Base-by-base conservation (phyloP, 2,113 vertebrate genomes). In the Ictalurus punctatus region DNA sequence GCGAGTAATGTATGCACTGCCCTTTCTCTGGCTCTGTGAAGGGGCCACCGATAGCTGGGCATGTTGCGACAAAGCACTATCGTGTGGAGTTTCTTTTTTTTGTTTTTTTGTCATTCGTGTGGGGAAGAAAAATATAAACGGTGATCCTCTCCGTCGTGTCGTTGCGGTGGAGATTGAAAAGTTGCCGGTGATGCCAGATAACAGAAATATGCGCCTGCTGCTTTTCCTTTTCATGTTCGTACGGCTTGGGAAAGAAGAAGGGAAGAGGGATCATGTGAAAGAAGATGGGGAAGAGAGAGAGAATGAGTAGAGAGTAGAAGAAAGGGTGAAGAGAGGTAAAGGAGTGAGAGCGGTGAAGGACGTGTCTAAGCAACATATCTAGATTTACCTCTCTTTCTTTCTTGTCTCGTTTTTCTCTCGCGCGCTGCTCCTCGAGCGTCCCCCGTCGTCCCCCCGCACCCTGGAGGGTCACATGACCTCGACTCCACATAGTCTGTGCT, bases 401-500 rank as follows among this genome's bases (percentile, higher is more conserved):
- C 54, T 13, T 17, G 21, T 16, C 9, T 59, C 17, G 0, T 37
- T 56, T 27, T 67, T 13, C 80, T 79, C 14, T 59, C 23, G 23
- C 1, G n/a, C 6, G 16, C 17, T 13, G 37, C 9, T 78, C 37
- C 76, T n/a, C 52, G 48, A n/a, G 2, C 30, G 9, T 84, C 37
- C 6, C 34, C 63, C 16, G 4, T 52, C 37, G 19, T 44, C 19
- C 90, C 85, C 92, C 73, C 80, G 40, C 25, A 23, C 69, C 17
- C 14, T 9, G 34, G 40, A 21, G 87, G 79, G 93, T 95, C 93
- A 94, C 92, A 90, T 93, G 93, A 92, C 92, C 71, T 61, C 94
- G 94, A 94, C 93, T 96, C 93, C 87, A 87, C 92, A 94, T 94
- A 90, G 93, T 93, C 91, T 86, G 93, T 94, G 94, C 93, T 94